These are phyloP conservation scores for Sminthurinus aureus DNA, from an alignment of 2,888 invertebrate genomes.

Conservation along the genomic window DNA sequence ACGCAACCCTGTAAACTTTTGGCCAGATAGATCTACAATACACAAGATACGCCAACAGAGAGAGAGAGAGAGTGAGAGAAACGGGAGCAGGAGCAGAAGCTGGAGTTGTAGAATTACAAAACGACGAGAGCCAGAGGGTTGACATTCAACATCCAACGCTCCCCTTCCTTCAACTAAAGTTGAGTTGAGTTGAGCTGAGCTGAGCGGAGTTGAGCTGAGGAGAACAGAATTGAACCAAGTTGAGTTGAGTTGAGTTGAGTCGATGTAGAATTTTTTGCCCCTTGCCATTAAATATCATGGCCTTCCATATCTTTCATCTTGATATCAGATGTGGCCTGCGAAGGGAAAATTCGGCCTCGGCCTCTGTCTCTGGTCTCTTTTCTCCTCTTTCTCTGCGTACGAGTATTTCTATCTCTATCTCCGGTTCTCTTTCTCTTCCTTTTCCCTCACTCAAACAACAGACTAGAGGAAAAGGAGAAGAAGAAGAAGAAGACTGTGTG, in stretches of 20 bases:
- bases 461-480: too few species aligned
- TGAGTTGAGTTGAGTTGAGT: neutral
- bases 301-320: slow-evolving; percentile 47
- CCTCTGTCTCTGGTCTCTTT: slow-evolving; percentile 3
- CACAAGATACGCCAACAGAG: too few species aligned
- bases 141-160: neutral
- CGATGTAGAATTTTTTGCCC: slow-evolving; percentile 37
- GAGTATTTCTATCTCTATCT: too few species aligned
- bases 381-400: too few species aligned
- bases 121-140: slow-evolving; percentile 1
- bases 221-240: neutral
- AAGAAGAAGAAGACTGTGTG: neutral
- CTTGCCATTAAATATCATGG: slow-evolving; percentile 52
- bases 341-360: neutral
- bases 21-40: too few species aligned
- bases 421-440: too few species aligned
- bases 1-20: slow-evolving; percentile 6
- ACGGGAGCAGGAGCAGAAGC: neutral
- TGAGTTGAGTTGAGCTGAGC: slow-evolving; percentile 19
- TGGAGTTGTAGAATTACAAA: neutral
- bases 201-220: neutral
- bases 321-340: slow-evolving; percentile 45
- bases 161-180: slow-evolving; percentile 21
- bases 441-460: too few species aligned
- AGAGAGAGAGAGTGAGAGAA: too few species aligned